A percentile compares a stretch with the other conserved stretches of the same genome.
These are phyloP conservation scores for Aporrectodea caliginosa DNA, from an alignment of 1,140 invertebrate species.

Conservation along the genomic window DNA sequence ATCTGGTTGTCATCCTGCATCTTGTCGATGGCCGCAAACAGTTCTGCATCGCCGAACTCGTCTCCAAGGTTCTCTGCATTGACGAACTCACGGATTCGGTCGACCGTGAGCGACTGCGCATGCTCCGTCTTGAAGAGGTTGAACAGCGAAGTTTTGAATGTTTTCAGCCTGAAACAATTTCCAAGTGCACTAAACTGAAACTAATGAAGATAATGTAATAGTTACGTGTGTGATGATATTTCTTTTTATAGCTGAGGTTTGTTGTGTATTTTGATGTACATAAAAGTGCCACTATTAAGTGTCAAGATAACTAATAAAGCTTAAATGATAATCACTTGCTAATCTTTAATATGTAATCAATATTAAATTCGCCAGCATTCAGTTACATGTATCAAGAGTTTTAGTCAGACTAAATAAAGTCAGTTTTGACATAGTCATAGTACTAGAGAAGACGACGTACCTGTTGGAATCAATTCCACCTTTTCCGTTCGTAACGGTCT, in stretches of 20 bases:
- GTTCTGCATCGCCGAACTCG: conserved; percentile 68
- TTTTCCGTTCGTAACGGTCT: no score
- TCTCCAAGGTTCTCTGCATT: conserved; percentile 49
- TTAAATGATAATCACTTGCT: not conserved
- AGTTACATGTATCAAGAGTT: no score
- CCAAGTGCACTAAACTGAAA: not conserved
- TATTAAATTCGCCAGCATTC: no score
- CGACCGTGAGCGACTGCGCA: conserved; percentile 53
- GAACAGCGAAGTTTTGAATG: conserved; percentile 53
- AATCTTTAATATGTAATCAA: no score
- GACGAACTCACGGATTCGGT: conserved; percentile 44
- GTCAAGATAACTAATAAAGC: not conserved
- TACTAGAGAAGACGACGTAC: no score
- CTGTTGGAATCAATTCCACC: no score
- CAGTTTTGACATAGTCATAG: no score
- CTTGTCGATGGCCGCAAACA: conserved; percentile 69
- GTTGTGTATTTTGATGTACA: not conserved
- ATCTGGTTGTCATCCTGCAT: conserved; percentile 89
- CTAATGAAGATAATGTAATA: not conserved
- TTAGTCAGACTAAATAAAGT: no score
- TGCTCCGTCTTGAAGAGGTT: conserved; percentile 55
- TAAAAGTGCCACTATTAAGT: not conserved
- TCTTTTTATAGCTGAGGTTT: not conserved
- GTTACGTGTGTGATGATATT: not conserved
- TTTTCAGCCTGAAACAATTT: conserved; percentile 38